Percentiles rank a stretch among this genome's conserved stretches.
These are phyloP conservation scores for Temnopleurus reevesii DNA, from an alignment of 53 echinoderm and acorn worm species.

Conservation along the genomic window DNA sequence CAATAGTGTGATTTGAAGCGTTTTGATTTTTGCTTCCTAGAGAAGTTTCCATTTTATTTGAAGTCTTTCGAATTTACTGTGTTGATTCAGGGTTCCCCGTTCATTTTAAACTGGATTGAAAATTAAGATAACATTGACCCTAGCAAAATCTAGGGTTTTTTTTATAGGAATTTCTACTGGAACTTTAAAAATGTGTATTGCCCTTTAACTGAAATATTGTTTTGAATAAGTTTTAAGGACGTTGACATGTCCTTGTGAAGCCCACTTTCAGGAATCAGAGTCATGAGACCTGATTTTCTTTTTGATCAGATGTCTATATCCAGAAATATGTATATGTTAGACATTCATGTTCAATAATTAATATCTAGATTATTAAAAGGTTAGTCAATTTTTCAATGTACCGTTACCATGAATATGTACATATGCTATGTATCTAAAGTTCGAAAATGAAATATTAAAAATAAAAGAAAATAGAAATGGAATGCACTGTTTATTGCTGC, in stretches of 20 bases:
- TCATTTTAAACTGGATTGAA: no score
- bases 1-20: conserved; percentile 7
- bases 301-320: not conserved
- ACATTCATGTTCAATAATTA: not conserved
- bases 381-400: not conserved
- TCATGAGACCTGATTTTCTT: no score
- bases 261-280: no score
- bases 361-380: not conserved
- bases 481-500: not conserved
- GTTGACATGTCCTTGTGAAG: no score
- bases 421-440: conserved; percentile 29
- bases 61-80: not conserved
- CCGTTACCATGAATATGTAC: not conserved
- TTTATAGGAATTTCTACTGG: no score
- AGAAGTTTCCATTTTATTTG: not conserved
- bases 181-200: no score
- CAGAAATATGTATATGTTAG: conserved; percentile 6
- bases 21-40: not conserved
- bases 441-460: conserved; percentile 36
- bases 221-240: no score
- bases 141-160: no score
- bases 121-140: no score
- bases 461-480: not conserved
- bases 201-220: conserved; percentile 26
- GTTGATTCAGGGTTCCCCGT: no score